Evolutionary conservation across 2,797 vertebrate genomes (phyloP), one percentile per base, ranked within the genome.

Genomic region (Eulemur albifrons): DNA sequence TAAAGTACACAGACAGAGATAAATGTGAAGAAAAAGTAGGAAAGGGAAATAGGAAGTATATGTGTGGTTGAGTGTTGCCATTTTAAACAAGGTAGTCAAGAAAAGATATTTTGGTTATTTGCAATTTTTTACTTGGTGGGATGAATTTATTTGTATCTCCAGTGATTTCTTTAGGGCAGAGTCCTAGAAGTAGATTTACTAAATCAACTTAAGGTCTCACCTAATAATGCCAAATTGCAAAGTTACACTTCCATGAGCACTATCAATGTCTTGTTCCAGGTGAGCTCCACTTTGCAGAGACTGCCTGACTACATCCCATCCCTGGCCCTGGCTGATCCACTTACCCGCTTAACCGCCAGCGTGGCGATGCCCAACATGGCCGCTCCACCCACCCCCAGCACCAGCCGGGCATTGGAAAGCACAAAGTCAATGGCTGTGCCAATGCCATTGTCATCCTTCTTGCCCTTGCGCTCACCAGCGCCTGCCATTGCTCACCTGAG

Each of bases 281-380:
- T 50, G 61, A 77, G 85, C 43, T 11, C 52, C 40, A 15, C 38
- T 27, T 18, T 4, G 7, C 5, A 0, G 23, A 25, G 38, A n/a
- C 77, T 30, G 61, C 87, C 76, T 59, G 17, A 18, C 21, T 1
- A 11, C 59, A 57, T 0, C 0, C 18, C 30, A 7, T 1, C 15
- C 85, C 85, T 1, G 27, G 40, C n/a, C 75, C 59, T 4, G 35
- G 85, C 43, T 27, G 11, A 0, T 12, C 0, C 12, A 88, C 99
- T 99, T 98, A 99, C 99, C 98, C 99, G 98, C 98, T 99, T 99
- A 79, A 99, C 99, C 0, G 99, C 99, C 88, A 99, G 98, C 0
- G 99, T 99, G 61, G 99, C 99, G 2, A 99, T 99, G 97, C 99
- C 99, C 94, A 99, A 98, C 99, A 99, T 99, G 61, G 99, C 99